phyloP scores from a whole-genome alignment of 2,797 vertebrate genomes.

The Pseudochromis fuscus region DNA sequence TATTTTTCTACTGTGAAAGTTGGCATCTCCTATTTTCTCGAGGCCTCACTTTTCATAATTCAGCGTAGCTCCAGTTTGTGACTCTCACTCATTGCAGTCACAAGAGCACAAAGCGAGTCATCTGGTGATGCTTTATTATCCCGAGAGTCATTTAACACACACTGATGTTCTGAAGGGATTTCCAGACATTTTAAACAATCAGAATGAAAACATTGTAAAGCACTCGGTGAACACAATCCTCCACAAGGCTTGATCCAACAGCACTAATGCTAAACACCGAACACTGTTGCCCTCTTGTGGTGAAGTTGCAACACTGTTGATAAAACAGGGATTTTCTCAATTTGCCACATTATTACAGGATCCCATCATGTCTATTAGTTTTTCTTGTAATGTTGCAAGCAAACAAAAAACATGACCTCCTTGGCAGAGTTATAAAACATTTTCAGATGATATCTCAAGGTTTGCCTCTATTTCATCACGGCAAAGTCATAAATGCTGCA shows the following conservation, averaged over 20 bases:
- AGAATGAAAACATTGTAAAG: neutral
- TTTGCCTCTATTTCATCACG: neutral
- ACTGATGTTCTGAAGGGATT: neutral
- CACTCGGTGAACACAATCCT: too few species aligned
- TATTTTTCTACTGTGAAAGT: slow-evolving; percentile 67
- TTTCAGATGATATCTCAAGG: neutral
- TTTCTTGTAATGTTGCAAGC: too few species aligned
- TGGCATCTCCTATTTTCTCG: slow-evolving; percentile 13
- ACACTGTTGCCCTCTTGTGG: too few species aligned
- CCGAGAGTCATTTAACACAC: neutral
- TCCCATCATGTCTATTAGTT: too few species aligned
- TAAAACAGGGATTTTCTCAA: too few species aligned
- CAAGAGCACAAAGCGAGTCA: neutral
- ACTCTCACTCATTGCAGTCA: neutral
- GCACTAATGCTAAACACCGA: too few species aligned
- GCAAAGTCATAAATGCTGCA: neutral
- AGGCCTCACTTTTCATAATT: slow-evolving; percentile 26
- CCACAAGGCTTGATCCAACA: too few species aligned
- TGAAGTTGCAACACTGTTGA: too few species aligned
- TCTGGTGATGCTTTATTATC: neutral
- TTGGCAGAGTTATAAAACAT: too few species aligned
- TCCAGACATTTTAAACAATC: neutral
- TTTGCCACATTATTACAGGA: too few species aligned
- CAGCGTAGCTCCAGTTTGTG: slow-evolving; percentile 1
- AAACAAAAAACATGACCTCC: too few species aligned